Evolutionary conservation across 2,113 vertebrate species (phyloP).

Genomic region (Solenodon paradoxus): DNA sequence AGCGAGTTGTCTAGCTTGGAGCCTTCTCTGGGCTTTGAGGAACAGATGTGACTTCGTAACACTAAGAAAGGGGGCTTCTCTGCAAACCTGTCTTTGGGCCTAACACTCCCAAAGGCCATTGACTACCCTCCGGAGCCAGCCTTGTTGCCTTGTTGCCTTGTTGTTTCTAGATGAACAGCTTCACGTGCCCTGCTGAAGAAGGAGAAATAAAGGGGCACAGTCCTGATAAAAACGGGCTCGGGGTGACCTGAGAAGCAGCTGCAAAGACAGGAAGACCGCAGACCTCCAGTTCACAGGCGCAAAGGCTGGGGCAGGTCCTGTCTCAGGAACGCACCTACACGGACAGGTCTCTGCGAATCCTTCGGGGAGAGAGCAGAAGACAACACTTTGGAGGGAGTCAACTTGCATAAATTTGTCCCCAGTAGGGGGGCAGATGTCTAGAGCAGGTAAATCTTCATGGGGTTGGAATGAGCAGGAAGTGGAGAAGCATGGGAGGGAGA

Average conservation of each 20-base stretch:
- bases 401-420: background rate
- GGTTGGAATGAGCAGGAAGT: rapidly evolving
- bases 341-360: too few species aligned
- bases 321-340: too few species aligned
- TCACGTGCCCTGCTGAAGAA: background rate
- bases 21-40: background rate
- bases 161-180: too few species aligned
- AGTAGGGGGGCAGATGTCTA: background rate
- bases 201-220: background rate
- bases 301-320: too few species aligned
- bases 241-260: background rate
- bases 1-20: background rate
- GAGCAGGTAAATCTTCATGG: background rate
- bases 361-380: background rate
- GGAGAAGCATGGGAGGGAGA: background rate
- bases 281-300: too few species aligned
- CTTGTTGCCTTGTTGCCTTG: rapidly evolving
- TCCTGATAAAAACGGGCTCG: background rate
- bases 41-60: background rate
- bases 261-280: background rate
- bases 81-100: background rate
- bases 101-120: background rate
- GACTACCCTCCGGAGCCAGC: rapidly evolving
- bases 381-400: background rate
- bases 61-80: too few species aligned